These are phyloP conservation scores for Sebastolobus altivelis DNA, from an alignment of 2,797 vertebrate species.

Conservation along the genomic window DNA sequence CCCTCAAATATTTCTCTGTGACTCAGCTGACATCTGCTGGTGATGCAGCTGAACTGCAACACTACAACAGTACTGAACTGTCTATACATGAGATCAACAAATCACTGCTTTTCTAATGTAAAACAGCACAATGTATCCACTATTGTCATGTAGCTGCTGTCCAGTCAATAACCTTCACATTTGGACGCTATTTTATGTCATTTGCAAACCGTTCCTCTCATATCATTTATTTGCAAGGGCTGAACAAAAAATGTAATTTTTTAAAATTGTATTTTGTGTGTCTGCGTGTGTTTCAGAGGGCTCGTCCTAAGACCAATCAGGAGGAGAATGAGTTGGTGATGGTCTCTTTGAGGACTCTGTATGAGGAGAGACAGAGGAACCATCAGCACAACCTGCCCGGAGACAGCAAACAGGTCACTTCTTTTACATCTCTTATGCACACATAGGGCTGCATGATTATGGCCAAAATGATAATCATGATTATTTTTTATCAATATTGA, in stretches of 20 bases:
- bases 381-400: conserved; percentile 87
- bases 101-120: not conserved
- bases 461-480: too few species aligned
- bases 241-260: not conserved
- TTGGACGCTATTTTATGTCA: not conserved
- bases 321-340: conserved; percentile 95
- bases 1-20: not conserved
- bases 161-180: not conserved
- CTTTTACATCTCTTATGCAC: not conserved
- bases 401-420: conserved; percentile 88
- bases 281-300: conserved; percentile 85
- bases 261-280: conserved; percentile 7
- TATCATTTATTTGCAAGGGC: not conserved
- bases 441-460: not conserved
- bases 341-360: conserved; percentile 89
- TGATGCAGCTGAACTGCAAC: conserved; percentile 54
- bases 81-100: not conserved
- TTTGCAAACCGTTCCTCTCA: not conserved
- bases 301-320: conserved; percentile 92
- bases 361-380: conserved; percentile 92
- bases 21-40: conserved; percentile 84
- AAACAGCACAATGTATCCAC: not conserved
- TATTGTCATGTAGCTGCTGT: not conserved
- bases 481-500: too few species aligned
- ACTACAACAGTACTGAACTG: not conserved